phyloP scores from a whole-genome alignment of 2,888 invertebrate species.

The Acleris sparsana region DNA sequence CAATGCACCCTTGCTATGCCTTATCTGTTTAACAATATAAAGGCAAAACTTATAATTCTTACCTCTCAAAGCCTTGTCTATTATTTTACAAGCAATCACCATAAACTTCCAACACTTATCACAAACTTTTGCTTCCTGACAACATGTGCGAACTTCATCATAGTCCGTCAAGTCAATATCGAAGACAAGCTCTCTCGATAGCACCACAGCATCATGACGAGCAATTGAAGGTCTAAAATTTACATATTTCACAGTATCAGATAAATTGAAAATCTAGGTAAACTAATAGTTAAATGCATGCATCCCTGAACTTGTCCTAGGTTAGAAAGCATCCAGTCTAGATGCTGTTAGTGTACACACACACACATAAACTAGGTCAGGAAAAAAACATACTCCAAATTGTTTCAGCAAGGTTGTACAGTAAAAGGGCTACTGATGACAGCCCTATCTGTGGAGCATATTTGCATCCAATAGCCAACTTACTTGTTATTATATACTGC shows the following conservation, averaged over 20 bases:
- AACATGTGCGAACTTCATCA: conserved; percentile 97
- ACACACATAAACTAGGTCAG: no score
- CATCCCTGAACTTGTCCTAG: no score
- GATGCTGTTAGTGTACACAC: no score
- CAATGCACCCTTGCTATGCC: no score
- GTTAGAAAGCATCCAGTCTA: no score
- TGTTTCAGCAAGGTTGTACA: no score
- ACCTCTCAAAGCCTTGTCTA: conserved; percentile 93
- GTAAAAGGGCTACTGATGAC: no score
- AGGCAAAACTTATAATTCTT: conserved; percentile 13
- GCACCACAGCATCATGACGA: conserved; percentile 78
- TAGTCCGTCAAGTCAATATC: conserved; percentile 99
- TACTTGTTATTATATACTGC: conserved; percentile 90
- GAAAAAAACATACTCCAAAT: no score
- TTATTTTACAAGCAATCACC: conserved; percentile 94
- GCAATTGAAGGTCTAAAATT: conserved; percentile 82
- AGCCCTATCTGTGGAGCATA: no score
- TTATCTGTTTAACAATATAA: no score
- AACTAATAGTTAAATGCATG: no score
- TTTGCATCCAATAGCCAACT: conserved; percentile 38
- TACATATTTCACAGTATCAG: neutral
- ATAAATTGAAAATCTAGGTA: no score
- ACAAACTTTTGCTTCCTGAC: conserved; percentile 95
- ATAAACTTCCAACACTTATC: conserved; percentile 98
- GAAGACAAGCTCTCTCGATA: conserved; percentile 96